Conservation (phyloP, 2,888 invertebrate species). For the Stenodema calcarata region DNA sequence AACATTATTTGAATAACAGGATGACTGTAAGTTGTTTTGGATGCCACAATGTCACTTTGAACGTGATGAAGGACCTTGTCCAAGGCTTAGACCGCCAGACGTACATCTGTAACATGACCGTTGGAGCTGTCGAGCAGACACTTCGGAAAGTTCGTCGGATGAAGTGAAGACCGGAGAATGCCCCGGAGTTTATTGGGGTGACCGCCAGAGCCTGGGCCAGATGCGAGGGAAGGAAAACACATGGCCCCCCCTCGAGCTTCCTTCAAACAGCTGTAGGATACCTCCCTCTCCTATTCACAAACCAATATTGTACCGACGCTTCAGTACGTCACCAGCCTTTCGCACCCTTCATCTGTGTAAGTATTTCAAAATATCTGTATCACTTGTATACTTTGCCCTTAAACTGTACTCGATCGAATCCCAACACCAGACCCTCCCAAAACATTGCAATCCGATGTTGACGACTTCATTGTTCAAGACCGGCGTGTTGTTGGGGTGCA, state of each 20-base stretch:
- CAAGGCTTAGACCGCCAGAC: background rate
- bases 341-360: background rate
- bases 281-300: background rate
- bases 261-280: background rate
- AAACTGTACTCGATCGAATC: background rate
- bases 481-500: background rate
- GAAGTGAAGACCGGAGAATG: background rate
- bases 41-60: background rate
- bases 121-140: background rate
- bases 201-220: slow-evolving; percentile 5
- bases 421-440: background rate
- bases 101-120: background rate
- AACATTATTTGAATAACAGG: background rate
- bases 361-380: background rate
- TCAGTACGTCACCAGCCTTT: slow-evolving; percentile 31
- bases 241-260: background rate
- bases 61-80: background rate
- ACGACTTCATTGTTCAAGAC: background rate
- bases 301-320: slow-evolving; percentile 7
- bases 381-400: too few relatives aligned
- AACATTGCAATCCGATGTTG: background rate
- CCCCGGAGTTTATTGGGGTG: slow-evolving; percentile 1
- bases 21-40: background rate
- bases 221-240: slow-evolving; percentile 24
- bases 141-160: background rate